Base-by-base conservation (phyloP, 2,888 invertebrate genomes). In the Drosophila nigricruria region DNA sequence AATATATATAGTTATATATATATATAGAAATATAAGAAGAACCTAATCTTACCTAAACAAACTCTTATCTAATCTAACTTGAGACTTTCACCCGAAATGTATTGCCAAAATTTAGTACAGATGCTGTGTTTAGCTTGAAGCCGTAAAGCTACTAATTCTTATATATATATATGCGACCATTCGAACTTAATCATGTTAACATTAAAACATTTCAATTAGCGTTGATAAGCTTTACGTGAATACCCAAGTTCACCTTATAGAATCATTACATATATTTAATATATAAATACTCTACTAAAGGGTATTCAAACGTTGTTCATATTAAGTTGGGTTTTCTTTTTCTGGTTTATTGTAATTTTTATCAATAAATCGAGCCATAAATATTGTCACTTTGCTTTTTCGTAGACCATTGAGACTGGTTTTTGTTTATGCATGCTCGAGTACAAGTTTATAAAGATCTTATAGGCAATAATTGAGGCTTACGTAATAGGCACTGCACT, bases 401-500 rank as follows among this genome's bases (percentile, higher is more conserved):
- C 47, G 54, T 25, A 25, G 47, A 32, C 36, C 50, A 62, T 62
- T 62, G 14, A 62, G 67, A 69, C 67, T 47, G 67, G 69, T 67
- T 69, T 66, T 30, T 20, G n/a, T 12, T 66, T 52, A 8, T 62
- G 34, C 18, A 45, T 38, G 49, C 53, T 64, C 36, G 53, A 70
- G 50, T 53, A 63, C 42, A 49, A 79, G 63, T 64, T 69, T 59
- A 58, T 61, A 65, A 61, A 73, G 62, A 66, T 69, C 69, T 50
- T 45, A 56, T 62, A 53, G 53, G 63, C 69, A 68, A 77, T 79
- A 72, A 82, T 82, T 85, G 66, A 58, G 49, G 73, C 83, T 83
- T 83, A 83, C 83, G 85, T 85, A 83, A 83, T 79, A 83, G 79
- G 70, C 85, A 77, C 40, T 67, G 77, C 66, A 79, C 42, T 53